Evolutionary conservation across 2,888 invertebrate species (phyloP).

Genomic region (Rapana venosa): DNA sequence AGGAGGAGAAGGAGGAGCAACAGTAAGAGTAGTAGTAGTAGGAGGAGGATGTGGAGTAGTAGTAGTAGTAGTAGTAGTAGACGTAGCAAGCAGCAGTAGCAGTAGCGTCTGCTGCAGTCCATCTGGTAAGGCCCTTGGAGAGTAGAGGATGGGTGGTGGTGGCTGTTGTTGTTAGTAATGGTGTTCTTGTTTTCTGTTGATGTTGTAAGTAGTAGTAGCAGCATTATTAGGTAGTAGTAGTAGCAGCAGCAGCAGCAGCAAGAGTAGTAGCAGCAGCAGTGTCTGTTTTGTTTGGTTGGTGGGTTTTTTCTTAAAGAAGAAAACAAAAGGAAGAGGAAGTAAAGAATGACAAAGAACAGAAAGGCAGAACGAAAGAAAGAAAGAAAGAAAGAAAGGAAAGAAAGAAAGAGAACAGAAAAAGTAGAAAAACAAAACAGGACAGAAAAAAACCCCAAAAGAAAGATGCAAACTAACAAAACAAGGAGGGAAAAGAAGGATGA

Average conservation of each 20-base stretch:
- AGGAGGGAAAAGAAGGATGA: neutral
- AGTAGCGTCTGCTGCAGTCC: conserved; percentile 47
- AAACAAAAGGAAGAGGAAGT: neutral
- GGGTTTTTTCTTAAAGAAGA: neutral
- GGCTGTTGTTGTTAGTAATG: no score
- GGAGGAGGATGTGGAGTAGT: no score
- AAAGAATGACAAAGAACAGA: neutral
- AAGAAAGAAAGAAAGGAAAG: neutral
- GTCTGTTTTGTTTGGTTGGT: neutral
- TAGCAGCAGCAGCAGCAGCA: no score
- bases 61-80: no score
- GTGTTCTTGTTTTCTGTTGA: no score
- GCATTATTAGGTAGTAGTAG: no score
- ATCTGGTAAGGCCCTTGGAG: neutral
- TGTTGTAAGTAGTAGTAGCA: no score
- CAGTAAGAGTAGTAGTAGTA: no score
- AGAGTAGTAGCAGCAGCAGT: no score
- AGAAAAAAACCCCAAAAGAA: neutral
- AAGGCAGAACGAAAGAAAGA: neutral
- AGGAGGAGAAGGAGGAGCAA: no score
- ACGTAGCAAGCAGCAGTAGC: no score
- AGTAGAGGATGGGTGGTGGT: no score
- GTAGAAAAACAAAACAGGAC: neutral
- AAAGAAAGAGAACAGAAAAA: neutral
- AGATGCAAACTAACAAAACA: neutral